A percentile compares a stretch with the other conserved stretches of the same genome.
Evolutionary conservation across 2,888 invertebrate genomes (phyloP).

Genomic region (Phyllotreta striolata): DNA sequence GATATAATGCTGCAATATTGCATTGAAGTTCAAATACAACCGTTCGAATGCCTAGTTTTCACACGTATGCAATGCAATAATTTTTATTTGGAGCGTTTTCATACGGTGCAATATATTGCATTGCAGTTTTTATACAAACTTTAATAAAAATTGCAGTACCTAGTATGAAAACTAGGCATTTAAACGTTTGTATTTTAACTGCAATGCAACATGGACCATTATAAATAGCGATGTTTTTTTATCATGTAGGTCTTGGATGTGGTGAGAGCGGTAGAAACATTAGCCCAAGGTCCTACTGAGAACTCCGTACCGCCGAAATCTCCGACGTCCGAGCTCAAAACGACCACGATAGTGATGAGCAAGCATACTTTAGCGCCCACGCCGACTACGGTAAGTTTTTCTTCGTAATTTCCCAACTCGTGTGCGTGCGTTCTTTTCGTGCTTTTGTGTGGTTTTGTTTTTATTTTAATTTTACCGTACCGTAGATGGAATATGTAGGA

Average conservation of each 20-base stretch:
- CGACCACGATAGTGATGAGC: conserved; percentile 93
- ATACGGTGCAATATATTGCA: no score
- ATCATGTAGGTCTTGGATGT: conserved; percentile 75
- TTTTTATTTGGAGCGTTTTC: no score
- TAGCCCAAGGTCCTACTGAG: conserved; percentile 70
- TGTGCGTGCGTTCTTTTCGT: not conserved
- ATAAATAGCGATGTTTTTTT: not conserved
- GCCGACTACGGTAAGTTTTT: conserved; percentile 66
- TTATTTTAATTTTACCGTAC: conserved; percentile 42
- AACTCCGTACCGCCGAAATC: conserved; percentile 75
- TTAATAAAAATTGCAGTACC: no score
- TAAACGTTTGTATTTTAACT: no score
- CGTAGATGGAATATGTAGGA: no score
- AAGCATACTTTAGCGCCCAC: conserved; percentile 88
- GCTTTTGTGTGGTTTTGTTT: conserved; percentile 22
- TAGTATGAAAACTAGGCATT: no score
- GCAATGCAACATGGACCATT: no score
- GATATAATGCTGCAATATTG: no score
- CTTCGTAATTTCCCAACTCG: not conserved
- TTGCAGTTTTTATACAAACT: no score
- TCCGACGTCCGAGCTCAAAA: conserved; percentile 74
- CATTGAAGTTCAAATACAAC: no score
- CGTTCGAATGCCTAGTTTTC: no score
- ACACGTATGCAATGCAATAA: no score
- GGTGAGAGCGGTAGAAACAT: conserved; percentile 78